A percentile compares a stretch with the other conserved stretches of the same genome.
These are phyloP conservation scores for Philereme transversata DNA, from an alignment of 2,888 invertebrate genomes.

Conservation along the genomic window DNA sequence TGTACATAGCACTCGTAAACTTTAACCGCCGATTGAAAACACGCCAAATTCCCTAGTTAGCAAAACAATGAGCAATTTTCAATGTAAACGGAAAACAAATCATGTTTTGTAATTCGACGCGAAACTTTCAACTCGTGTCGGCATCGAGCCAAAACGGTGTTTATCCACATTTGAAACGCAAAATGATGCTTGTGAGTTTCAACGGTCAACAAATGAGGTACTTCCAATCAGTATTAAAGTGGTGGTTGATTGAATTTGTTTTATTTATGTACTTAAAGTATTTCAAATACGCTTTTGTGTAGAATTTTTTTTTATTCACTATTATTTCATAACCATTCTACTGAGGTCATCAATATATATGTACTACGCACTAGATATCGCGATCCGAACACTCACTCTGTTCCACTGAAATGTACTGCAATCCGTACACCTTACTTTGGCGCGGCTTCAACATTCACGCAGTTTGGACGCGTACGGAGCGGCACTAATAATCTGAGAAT, in stretches of 20 bases:
- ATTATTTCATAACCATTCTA: too few species aligned
- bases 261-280: background rate
- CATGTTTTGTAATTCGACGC: conserved; percentile 58
- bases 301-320: too few species aligned
- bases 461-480: too few species aligned
- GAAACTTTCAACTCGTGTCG: conserved; percentile 57
- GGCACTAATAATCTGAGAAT: too few species aligned
- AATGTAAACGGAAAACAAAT: conserved; percentile 49
- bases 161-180: conserved; percentile 43
- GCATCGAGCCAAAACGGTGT: conserved; percentile 57
- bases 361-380: too few species aligned
- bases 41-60: conserved; percentile 29
- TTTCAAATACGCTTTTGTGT: too few species aligned
- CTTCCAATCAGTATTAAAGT: conserved; percentile 17
- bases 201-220: conserved; percentile 36
- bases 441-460: too few species aligned
- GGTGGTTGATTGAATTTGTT: conserved; percentile 6
- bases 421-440: too few species aligned
- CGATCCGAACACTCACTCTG: too few species aligned
- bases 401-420: too few species aligned
- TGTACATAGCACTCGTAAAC: too few species aligned
- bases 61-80: conserved; percentile 49
- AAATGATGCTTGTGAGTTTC: conserved; percentile 44
- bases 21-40: conserved; percentile 29
- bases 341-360: too few species aligned